Base-by-base conservation (phyloP, 2,113 vertebrate genomes). In the Ptilonorhynchus violaceus region DNA sequence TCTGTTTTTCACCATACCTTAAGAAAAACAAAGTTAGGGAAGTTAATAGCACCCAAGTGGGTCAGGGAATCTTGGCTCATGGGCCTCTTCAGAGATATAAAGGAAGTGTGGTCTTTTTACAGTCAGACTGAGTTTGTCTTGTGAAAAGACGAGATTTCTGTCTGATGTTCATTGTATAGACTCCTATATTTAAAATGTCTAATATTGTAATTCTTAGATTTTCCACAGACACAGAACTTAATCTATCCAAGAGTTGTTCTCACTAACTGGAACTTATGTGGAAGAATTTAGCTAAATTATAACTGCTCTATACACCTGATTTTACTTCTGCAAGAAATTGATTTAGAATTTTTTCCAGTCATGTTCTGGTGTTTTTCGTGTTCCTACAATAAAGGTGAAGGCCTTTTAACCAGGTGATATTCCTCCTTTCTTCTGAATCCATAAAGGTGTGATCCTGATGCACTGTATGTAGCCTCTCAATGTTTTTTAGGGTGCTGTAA, bases 321-420 rank as follows among this genome's bases (percentile, higher is more conserved):
- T 83, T 91, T 86, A 80, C 19, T 88, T 77, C 50, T 93, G 83
- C 86, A 86, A 10, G 21, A 80, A 66, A 66, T 35, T 20, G 46
- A 64, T 79, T 60, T 49, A 41, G 21, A 76, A 68, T 58, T 15
- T 90, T 68, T 93, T 88, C 28, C 67, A 76, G 49, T 79, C 15
- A 16, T 28, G 10, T 72, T 64, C 58, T 9, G 1, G 49, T 86
- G 23, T 41, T 70, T n/a, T 93, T 74, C 25, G 16, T 35, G 39
- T 72, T 66, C 33, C 37, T 88, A 3, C 39, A 82, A 33, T 37
- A 58, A n/a, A 53, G 46, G 8, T 58, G 31, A 68, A 85, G 53
- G 13, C 23, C 27, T 73, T 59, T 85, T 62, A 92, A 58, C 5
- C 15, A n/a, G 46, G 3, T 78, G 14, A 8, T 73, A 46, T 39